Base-by-base conservation (phyloP, 2,888 invertebrate genomes). In the Eristalinus aeneus region DNA sequence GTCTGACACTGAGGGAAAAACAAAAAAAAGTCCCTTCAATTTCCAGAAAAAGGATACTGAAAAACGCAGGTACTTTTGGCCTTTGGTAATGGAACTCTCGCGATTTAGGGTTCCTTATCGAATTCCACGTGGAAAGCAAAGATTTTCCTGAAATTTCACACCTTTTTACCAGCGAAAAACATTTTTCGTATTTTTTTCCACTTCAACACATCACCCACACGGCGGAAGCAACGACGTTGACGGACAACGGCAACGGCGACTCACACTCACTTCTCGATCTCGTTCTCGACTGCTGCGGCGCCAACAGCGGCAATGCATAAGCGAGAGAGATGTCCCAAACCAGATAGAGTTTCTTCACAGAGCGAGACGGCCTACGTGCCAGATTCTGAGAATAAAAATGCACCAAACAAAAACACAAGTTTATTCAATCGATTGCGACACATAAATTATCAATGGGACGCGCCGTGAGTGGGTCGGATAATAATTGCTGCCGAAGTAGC, bases 321-420 rank as follows among this genome's bases (percentile, higher is more conserved):
- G 77, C 60, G 77, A 86, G 86, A 81, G 53, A 58, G 64, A 74
- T 32, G 11, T 36, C 61, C 22, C 63, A 16, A 20, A 23, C n/a
- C 32, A 39, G 27, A 1, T 20, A 69, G 23, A 60, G 63, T 46
- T 27, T 27, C 34, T 16, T 46, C 46, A 16, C 46, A 46, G 46
- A 76, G 76, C 56, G 65, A 74, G 78, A 32, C 9, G 36, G 12
- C 61, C 16, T 31, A 22, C 63, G 23, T 32, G 27, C 16, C 22
- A 36, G 22, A 16, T 69, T 68, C 46, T 27, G 46, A 60, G 60
- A 77, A 75, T 71, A 79, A 84, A 84, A 84, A 76, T 73, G 54
- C 69, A 78, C 74, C 77, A 86, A 82, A 86, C 82, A 86, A 82
- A 85, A 81, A 86, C 75, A 84, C 54, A 61, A 72, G 81, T 76